Evolutionary conservation across 2,888 invertebrate species (phyloP).

Genomic region (Meteorus colon): DNA sequence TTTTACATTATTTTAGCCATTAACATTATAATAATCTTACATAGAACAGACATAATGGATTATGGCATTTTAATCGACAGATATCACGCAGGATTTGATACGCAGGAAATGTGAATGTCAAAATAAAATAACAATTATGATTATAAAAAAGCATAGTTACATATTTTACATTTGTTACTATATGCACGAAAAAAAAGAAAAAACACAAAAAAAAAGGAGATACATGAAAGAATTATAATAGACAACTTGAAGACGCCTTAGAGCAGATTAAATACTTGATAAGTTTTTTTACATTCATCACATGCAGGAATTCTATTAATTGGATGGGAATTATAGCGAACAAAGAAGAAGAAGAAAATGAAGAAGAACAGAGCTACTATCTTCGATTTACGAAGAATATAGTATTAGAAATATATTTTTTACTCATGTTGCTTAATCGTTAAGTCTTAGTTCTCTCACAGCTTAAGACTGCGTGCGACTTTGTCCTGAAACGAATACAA

Average conservation of each 20-base stretch:
- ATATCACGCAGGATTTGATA: constrained; percentile 12
- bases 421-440: constrained; percentile 67
- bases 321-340: constrained; percentile 13
- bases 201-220: constrained; percentile 1
- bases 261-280: constrained; percentile 24
- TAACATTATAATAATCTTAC: neutral
- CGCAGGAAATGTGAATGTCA: neutral
- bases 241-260: constrained; percentile 1
- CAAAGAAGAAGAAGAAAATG: constrained; percentile 35
- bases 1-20: neutral
- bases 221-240: neutral
- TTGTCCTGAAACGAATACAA: neutral
- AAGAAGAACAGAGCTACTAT: constrained; percentile 26
- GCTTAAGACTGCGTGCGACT: constrained; percentile 14
- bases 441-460: constrained; percentile 58
- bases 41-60: neutral
- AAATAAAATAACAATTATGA: neutral
- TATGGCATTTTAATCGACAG: neutral
- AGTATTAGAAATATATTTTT: constrained; percentile 58
- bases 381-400: constrained; percentile 32
- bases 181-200: neutral
- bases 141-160: neutral
- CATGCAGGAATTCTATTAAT: constrained; percentile 22
- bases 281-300: constrained; percentile 10
- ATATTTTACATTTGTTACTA: constrained; percentile 10